Evolutionary conservation across 2,888 invertebrate genomes (phyloP), one percentile per base, ranked within the genome.

Genomic region (Diplolepis rosae): DNA sequence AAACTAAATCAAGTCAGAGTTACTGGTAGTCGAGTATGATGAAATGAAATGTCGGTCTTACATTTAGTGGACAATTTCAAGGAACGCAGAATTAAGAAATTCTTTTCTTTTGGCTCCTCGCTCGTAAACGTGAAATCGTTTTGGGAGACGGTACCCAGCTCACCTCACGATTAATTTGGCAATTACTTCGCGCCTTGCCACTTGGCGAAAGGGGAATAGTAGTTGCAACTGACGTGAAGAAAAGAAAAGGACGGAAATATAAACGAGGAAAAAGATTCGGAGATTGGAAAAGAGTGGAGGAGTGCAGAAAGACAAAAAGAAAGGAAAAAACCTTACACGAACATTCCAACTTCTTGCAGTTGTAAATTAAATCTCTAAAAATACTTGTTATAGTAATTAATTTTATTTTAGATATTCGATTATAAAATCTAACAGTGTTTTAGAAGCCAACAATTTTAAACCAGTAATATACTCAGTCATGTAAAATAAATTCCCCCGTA

Each of bases 181-280:
- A 61, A 61, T 61, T 61, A 61, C 61, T 61, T 61, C 61, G 61
- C 61, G 61, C 61, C 61, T 61, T 15, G 39, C 61, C 61, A 61
- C 61, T 61, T 61, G 61, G 61, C 24, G 18, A 13, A 61, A 22
- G 35, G 56, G 61, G 35, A 35, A 22, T 11, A 35, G 11, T 18
- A 61, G 22, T 61, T 61, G 32, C 35, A 61, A 32, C 32, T 35
- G 32, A 35, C 22, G 35, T 15, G 32, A 22, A 13, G 18, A 13
- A 30, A 11, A 2, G 24, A 56, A 18, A 56, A 30, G 18, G 35
- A 56, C 1, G 18, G 11, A 56, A 18, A 11, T 32, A 32, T 15
- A 11, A 13, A 35, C 4, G 2, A 18, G 4, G 18, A 56, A 32
- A 56, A 56, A 54, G 32, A 35, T 56, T 56, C 18, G 11, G 35